Evolutionary conservation across 2,888 invertebrate genomes (phyloP).

Genomic region (Hermaeophaga mercurialis): DNA sequence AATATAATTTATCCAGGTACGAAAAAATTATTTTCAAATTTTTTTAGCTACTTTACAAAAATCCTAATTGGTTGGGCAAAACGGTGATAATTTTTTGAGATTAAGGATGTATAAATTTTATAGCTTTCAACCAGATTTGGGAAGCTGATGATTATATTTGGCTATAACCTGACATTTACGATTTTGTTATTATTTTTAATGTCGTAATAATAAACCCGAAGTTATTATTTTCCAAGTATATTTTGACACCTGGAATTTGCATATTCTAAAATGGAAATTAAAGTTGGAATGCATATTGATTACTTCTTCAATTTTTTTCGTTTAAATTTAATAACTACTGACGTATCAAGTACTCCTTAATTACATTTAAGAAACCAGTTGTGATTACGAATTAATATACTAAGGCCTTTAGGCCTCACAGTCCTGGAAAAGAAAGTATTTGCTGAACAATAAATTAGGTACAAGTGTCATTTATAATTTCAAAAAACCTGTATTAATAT

Average conservation of each 20-base stretch:
- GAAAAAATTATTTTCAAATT: slow-evolving; percentile 11
- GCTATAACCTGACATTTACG: slow-evolving; percentile 28
- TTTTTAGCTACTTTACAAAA: slow-evolving; percentile 1
- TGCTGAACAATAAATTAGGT: not conserved
- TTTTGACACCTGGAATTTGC: slow-evolving; percentile 24
- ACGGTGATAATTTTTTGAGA: slow-evolving; percentile 30
- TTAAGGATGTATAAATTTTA: slow-evolving; percentile 32
- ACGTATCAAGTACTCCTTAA: slow-evolving; percentile 6
- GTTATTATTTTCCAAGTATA: slow-evolving; percentile 23
- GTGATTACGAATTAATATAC: slow-evolving; percentile 6
- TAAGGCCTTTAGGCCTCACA: slow-evolving; percentile 1
- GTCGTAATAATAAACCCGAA: slow-evolving; percentile 12
- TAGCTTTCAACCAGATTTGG: slow-evolving; percentile 27
- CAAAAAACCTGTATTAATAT: not conserved
- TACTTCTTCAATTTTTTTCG: slow-evolving; percentile 5
- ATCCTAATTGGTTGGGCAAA: slow-evolving; percentile 21
- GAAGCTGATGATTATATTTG: slow-evolving; percentile 31
- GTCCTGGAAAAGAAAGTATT: not conserved
- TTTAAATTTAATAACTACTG: slow-evolving; percentile 4
- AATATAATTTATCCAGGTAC: slow-evolving; percentile 9
- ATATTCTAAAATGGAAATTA: slow-evolving; percentile 11
- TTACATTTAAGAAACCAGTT: slow-evolving; percentile 7
- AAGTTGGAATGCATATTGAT: slow-evolving; percentile 5
- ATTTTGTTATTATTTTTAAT: slow-evolving; percentile 33
- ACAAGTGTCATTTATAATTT: slow-evolving; percentile 1